These are phyloP conservation scores for Dione vanillae DNA, from an alignment of 2,888 invertebrate genomes.

Conservation along the genomic window DNA sequence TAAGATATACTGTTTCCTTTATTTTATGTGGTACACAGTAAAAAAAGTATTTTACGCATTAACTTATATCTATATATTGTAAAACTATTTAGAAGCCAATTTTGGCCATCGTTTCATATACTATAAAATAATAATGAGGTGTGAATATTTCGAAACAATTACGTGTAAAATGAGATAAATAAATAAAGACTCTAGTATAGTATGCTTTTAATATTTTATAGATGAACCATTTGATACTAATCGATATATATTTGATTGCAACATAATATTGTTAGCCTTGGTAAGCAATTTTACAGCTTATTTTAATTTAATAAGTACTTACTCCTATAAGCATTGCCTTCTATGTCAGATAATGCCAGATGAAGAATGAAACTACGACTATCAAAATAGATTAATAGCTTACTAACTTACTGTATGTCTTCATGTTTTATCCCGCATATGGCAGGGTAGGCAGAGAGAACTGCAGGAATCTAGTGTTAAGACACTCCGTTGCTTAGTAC, in stretches of 20 bases:
- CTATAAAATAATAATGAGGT: not conserved
- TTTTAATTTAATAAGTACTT: not conserved
- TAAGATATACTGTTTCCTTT: not conserved
- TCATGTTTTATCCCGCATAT: too few species aligned
- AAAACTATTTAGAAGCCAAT: not conserved
- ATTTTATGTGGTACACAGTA: not conserved
- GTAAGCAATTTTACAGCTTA: not conserved
- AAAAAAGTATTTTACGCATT: too few species aligned
- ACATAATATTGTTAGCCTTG: slow-evolving; percentile 10
- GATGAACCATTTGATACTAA: slow-evolving; percentile 9
- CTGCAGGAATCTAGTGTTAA: too few species aligned
- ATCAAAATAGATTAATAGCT: too few species aligned
- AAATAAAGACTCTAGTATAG: slow-evolving; percentile 10
- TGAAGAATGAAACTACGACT: too few species aligned
- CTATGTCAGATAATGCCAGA: too few species aligned
- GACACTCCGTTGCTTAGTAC: too few species aligned
- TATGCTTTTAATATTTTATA: slow-evolving; percentile 5
- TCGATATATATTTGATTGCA: slow-evolving; percentile 10
- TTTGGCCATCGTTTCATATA: not conserved
- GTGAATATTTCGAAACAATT: slow-evolving; percentile 12
- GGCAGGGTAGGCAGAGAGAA: too few species aligned
- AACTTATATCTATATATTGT: not conserved
- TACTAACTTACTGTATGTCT: too few species aligned
- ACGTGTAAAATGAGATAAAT: slow-evolving; percentile 6
- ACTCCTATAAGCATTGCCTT: not conserved